These are phyloP conservation scores for Narcine bancroftii DNA, from an alignment of 2,113 vertebrate genomes.

Conservation along the genomic window DNA sequence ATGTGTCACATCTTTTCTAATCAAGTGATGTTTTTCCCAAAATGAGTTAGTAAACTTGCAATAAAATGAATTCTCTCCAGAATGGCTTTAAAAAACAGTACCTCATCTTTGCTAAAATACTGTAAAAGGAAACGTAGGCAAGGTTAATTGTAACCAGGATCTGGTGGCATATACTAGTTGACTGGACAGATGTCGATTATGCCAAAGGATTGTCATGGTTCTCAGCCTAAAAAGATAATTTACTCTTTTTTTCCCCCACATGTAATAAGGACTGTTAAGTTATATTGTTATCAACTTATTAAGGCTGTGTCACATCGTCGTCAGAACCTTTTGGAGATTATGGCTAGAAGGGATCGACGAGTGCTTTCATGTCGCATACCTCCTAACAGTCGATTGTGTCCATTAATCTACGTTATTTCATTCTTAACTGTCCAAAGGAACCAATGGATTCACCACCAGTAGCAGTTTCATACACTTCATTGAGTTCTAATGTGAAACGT, in stretches of 20 bases:
- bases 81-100: neutral
- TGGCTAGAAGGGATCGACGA: constrained; percentile 45
- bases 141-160: neutral
- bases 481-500: constrained; percentile 43
- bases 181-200: neutral
- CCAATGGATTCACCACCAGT: constrained; percentile 50
- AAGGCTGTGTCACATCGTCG: constrained; percentile 44
- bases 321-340: constrained; percentile 53
- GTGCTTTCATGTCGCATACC: constrained; percentile 48
- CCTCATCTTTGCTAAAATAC: neutral
- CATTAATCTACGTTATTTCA: constrained; percentile 41
- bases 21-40: too few relatives aligned
- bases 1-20: neutral
- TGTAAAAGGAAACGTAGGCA: neutral
- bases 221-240: constrained; percentile 35
- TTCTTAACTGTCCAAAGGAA: constrained; percentile 40
- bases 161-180: constrained; percentile 36
- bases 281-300: constrained; percentile 32
- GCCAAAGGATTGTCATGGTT: constrained; percentile 23
- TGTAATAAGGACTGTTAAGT: constrained; percentile 33
- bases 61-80: too few relatives aligned
- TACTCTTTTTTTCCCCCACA: constrained; percentile 38
- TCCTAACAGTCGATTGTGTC: constrained; percentile 45
- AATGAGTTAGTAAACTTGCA: neutral
- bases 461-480: constrained; percentile 49